phyloP scores from a whole-genome alignment of 2,113 vertebrate species.

The Genyomyrus donnyi region DNA sequence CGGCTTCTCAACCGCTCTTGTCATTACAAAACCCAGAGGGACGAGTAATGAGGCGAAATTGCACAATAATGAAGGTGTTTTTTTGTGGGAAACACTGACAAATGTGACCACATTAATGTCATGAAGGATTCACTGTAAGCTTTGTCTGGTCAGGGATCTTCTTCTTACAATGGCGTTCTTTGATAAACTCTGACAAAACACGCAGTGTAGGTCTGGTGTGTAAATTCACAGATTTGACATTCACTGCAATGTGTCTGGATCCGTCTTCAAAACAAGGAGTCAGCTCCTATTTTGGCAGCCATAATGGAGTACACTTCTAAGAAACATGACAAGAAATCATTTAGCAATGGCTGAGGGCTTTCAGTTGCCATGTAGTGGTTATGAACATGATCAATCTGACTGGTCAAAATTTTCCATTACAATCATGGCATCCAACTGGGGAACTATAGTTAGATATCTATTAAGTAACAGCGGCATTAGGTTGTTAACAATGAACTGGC shows the following conservation, averaged over 20 bases:
- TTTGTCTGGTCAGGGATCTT: not conserved
- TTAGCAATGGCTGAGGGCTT: constrained; percentile 32
- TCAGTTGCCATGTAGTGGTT: constrained; percentile 7
- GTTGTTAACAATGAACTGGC: not conserved
- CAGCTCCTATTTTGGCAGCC: constrained; percentile 10
- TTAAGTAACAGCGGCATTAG: not conserved
- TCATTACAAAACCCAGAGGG: not conserved
- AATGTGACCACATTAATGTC: constrained; percentile 21
- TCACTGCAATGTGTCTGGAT: not conserved
- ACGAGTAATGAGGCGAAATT: not conserved
- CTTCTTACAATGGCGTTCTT: not conserved
- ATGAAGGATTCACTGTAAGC: not conserved
- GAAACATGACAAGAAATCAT: constrained; percentile 39
- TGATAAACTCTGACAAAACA: not conserved
- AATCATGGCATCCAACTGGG: not conserved
- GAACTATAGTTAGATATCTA: not conserved
- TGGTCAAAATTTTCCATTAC: not conserved
- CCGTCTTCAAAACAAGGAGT: not conserved
- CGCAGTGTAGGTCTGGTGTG: not conserved
- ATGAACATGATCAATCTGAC: constrained; percentile 20
- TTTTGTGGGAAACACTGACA: not conserved
- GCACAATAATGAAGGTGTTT: not conserved
- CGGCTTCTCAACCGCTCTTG: not conserved
- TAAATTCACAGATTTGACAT: not conserved
- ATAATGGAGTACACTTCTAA: constrained; percentile 26